These are phyloP conservation scores for Agrenia bidenticulata DNA, from an alignment of 2,888 invertebrate genomes.

Conservation along the genomic window DNA sequence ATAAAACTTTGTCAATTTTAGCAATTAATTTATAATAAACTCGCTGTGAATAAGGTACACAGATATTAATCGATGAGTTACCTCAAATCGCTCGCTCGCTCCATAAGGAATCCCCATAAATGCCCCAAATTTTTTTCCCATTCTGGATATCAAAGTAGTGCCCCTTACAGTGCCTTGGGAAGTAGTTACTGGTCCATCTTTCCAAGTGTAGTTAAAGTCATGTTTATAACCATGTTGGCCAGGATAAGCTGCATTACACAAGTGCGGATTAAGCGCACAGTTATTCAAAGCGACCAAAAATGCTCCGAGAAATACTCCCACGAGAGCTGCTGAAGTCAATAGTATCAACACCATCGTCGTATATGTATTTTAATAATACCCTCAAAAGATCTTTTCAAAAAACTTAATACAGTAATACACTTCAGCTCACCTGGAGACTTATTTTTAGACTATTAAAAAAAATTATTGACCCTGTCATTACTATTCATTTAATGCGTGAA, in stretches of 20 bases:
- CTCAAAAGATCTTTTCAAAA: too few species aligned
- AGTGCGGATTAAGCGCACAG: slow-evolving; percentile 13
- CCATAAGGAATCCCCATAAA: slow-evolving; percentile 24
- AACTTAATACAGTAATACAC: too few species aligned
- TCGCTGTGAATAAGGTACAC: neutral
- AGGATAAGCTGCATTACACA: slow-evolving; percentile 2
- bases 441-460: too few species aligned
- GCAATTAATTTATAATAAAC: neutral
- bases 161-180: slow-evolving; percentile 8
- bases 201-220: too few species aligned
- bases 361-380: too few species aligned
- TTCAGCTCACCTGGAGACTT: too few species aligned
- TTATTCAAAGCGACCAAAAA: neutral
- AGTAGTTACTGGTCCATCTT: slow-evolving; percentile 4
- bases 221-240: too few species aligned
- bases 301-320: neutral
- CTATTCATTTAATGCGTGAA: too few species aligned
- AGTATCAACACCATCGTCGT: too few species aligned
- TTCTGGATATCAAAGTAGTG: slow-evolving; percentile 10
- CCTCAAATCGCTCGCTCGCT: slow-evolving; percentile 40
- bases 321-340: neutral
- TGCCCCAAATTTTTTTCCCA: slow-evolving; percentile 16
- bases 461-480: neutral
- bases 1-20: too few species aligned
- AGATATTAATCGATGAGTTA: neutral